These are phyloP conservation scores for Sympetrum striolatum DNA, from an alignment of 2,888 invertebrate species.

Conservation along the genomic window DNA sequence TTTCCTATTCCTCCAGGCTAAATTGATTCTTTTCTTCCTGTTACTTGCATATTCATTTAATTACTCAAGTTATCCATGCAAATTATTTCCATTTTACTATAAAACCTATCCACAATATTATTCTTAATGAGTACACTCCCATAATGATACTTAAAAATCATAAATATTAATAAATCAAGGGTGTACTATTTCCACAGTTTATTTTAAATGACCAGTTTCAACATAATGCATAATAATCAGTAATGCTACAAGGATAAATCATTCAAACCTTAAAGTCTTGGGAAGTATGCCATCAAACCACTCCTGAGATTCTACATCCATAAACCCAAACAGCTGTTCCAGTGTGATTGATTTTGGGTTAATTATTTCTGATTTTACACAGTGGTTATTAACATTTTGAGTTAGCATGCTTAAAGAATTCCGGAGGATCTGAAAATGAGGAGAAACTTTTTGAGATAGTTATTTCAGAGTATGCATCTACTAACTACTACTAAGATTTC, in stretches of 20 bases:
- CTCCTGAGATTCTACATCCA: conserved; percentile 82
- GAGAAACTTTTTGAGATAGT: neutral
- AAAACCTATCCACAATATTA: neutral
- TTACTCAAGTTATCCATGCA: too few species aligned
- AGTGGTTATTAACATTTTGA: conserved; percentile 64
- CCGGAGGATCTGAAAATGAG: conserved; percentile 70
- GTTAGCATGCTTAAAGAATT: conserved; percentile 76
- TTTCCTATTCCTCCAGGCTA: too few species aligned
- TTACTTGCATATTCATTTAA: too few species aligned
- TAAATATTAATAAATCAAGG: too few species aligned
- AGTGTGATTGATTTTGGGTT: conserved; percentile 94
- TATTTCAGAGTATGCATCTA: neutral
- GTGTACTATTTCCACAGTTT: too few species aligned
- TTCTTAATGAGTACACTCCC: too few species aligned
- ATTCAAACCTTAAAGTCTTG: conserved; percentile 58
- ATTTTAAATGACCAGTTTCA: too few species aligned
- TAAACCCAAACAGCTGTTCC: conserved; percentile 90
- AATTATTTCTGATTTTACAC: conserved; percentile 78
- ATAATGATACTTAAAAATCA: too few species aligned
- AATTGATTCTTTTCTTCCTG: too few species aligned
- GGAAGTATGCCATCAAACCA: conserved; percentile 90
- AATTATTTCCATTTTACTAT: neutral
- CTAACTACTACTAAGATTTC: too few species aligned
- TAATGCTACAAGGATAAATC: too few species aligned
- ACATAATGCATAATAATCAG: too few species aligned